Conservation (phyloP, 2,113 vertebrate genomes). For the Calyptomena viridis region DNA sequence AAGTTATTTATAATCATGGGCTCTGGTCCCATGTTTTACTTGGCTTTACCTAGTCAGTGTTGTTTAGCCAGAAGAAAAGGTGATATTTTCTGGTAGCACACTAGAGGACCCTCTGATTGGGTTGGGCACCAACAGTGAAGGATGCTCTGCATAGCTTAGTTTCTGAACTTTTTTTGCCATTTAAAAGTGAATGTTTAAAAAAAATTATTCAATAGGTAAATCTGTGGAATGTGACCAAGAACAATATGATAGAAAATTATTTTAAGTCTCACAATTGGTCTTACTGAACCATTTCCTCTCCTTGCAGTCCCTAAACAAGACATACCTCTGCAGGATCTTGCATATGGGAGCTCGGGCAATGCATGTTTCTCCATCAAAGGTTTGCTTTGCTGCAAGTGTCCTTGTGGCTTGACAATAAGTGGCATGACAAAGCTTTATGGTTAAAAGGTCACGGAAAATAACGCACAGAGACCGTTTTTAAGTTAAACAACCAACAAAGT, state of each 20-base stretch:
- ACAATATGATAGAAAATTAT: background rate
- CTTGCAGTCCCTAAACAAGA: background rate
- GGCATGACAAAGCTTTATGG: background rate
- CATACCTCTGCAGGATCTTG: background rate
- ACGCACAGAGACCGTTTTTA: background rate
- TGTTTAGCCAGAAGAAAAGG: background rate
- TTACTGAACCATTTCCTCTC: background rate
- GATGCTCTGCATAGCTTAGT: background rate
- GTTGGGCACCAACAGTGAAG: background rate
- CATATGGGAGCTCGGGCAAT: background rate
- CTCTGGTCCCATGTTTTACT: background rate
- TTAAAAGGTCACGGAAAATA: background rate
- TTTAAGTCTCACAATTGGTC: background rate
- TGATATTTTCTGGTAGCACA: background rate
- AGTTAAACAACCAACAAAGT: background rate
- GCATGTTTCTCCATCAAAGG: background rate
- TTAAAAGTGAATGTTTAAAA: background rate
- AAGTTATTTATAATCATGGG: background rate
- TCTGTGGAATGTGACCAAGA: background rate
- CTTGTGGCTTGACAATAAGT: background rate
- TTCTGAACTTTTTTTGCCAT: background rate
- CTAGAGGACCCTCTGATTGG: rapidly evolving
- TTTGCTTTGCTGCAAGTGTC: background rate
- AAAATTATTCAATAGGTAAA: background rate
- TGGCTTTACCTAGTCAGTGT: rapidly evolving